Evolutionary conservation across 1,140 invertebrate species (phyloP).

Genomic region (Drosophila repletoides): DNA sequence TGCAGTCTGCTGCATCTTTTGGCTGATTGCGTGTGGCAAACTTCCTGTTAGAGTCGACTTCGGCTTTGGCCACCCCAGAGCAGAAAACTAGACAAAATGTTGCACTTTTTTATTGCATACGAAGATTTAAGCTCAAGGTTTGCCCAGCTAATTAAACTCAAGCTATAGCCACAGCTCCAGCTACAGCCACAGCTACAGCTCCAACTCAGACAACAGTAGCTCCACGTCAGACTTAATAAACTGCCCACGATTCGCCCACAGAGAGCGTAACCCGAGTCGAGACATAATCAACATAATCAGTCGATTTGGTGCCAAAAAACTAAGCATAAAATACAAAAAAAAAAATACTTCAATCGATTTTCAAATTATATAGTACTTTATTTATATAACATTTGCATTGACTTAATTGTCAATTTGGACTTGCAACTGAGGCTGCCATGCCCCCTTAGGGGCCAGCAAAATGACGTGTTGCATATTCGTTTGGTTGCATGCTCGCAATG

Average conservation of each 20-base stretch:
- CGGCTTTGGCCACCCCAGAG: constrained; percentile 39
- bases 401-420: constrained; percentile 58
- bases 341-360: too few species aligned
- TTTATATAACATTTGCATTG: constrained; percentile 64
- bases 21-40: constrained; percentile 74
- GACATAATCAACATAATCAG: constrained; percentile 31
- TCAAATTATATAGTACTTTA: constrained; percentile 54
- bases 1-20: constrained; percentile 29
- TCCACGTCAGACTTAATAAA: constrained; percentile 31
- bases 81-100: constrained; percentile 30
- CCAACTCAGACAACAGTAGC: constrained; percentile 65
- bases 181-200: constrained; percentile 17
- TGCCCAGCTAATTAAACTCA: constrained; percentile 69
- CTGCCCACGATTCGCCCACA: constrained; percentile 42
- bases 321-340: not conserved
- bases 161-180: constrained; percentile 30
- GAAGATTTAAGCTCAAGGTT: constrained; percentile 61
- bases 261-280: not conserved
- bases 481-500: not conserved
- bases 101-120: constrained; percentile 51
- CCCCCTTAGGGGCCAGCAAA: constrained; percentile 12
- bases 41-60: constrained; percentile 73
- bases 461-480: constrained; percentile 64
- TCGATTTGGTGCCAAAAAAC: constrained; percentile 16
- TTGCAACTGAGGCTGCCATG: constrained; percentile 27